Conservation (phyloP, 1,140 invertebrate species). For the Diprion similis region DNA sequence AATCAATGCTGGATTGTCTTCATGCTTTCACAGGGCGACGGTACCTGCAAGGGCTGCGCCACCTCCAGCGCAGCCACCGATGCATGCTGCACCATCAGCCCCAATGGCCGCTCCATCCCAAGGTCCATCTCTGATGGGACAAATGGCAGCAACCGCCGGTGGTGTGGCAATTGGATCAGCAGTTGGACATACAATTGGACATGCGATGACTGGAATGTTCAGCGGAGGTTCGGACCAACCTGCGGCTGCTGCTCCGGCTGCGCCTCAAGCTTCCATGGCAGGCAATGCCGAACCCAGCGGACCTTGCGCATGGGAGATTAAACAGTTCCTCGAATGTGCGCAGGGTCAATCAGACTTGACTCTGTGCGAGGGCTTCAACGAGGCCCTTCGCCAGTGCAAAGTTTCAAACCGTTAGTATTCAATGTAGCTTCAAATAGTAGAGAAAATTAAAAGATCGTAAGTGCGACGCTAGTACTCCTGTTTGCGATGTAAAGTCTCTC, state of each 20-base stretch:
- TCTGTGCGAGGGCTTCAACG: constrained; percentile 92
- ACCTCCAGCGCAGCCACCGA: constrained; percentile 58
- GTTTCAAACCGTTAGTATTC: constrained; percentile 55
- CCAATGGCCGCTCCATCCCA: constrained; percentile 68
- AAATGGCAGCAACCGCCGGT: constrained; percentile 92
- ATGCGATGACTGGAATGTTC: constrained; percentile 84
- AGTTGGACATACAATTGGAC: constrained; percentile 85
- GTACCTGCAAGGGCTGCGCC: constrained; percentile 56
- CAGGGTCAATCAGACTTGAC: constrained; percentile 83
- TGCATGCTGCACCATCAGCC: constrained; percentile 50
- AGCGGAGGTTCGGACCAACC: constrained; percentile 69
- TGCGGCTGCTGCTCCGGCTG: constrained; percentile 53
- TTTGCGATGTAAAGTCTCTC: too few species aligned
- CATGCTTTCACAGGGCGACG: constrained; percentile 36
- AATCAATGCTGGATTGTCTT: constrained; percentile 20
- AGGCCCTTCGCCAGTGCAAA: constrained; percentile 92
- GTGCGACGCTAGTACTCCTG: too few species aligned
- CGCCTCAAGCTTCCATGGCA: constrained; percentile 46
- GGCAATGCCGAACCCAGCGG: constrained; percentile 65
- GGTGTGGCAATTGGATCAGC: constrained; percentile 89
- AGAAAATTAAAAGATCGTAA: not conserved
- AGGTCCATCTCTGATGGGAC: constrained; percentile 74
- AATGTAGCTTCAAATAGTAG: not conserved
- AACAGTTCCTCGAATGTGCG: constrained; percentile 89
- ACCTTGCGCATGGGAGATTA: constrained; percentile 87